phyloP scores from a whole-genome alignment of 2,888 invertebrate genomes.

The Melinaea menophilus region DNA sequence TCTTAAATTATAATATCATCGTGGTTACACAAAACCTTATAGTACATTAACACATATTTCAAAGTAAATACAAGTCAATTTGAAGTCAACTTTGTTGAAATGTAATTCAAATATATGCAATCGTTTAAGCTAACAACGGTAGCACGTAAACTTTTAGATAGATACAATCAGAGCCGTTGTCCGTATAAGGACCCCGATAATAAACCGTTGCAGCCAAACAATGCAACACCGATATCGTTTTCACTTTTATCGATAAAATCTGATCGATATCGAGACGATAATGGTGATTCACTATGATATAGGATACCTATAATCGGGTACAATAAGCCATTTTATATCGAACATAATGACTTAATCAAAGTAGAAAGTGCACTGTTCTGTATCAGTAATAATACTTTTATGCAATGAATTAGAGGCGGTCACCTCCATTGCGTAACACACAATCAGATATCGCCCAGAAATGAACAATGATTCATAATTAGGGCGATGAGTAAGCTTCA shows the following conservation, averaged over 20 bases:
- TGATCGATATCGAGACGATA: slow-evolving; percentile 49
- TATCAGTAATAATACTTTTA: slow-evolving; percentile 47
- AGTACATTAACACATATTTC: neutral
- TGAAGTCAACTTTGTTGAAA: slow-evolving; percentile 17
- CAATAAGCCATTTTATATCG: slow-evolving; percentile 59
- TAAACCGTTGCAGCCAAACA: slow-evolving; percentile 41
- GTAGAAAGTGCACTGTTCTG: slow-evolving; percentile 58
- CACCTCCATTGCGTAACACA: slow-evolving; percentile 37
- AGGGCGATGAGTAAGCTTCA: slow-evolving; percentile 30
- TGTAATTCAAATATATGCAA: slow-evolving; percentile 29
- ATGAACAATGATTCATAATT: slow-evolving; percentile 31
- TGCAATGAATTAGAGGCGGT: slow-evolving; percentile 45
- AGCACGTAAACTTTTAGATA: slow-evolving; percentile 38
- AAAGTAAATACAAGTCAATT: slow-evolving; percentile 29
- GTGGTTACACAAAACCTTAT: neutral
- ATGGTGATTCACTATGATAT: slow-evolving; percentile 56
- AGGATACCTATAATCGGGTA: slow-evolving; percentile 52
- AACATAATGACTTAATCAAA: slow-evolving; percentile 62
- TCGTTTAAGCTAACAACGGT: slow-evolving; percentile 35
- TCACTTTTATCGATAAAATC: slow-evolving; percentile 63
- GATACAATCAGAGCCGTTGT: slow-evolving; percentile 36
- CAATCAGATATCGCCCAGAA: slow-evolving; percentile 29
- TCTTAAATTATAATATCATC: neutral
- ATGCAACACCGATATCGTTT: slow-evolving; percentile 50
- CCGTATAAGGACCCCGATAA: slow-evolving; percentile 40